A percentile compares a stretch with the other conserved stretches of the same genome.
phyloP scores from a whole-genome alignment of 2,888 invertebrate genomes.

The Lasioglossum malachurum region DNA sequence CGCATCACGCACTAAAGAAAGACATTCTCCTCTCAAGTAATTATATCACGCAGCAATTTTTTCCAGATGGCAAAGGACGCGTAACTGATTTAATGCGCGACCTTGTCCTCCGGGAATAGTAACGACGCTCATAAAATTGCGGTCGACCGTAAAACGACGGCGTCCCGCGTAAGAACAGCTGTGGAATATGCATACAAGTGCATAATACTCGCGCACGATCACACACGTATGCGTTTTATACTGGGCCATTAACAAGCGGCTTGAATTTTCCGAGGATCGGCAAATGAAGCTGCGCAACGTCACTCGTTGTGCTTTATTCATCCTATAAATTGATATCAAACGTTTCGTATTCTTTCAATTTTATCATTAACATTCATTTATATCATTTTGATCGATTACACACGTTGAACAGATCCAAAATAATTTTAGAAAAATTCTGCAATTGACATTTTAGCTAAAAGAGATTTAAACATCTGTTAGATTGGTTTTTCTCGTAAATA shows the following conservation, averaged over 20 bases:
- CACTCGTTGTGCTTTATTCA: background rate
- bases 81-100: conserved; percentile 43
- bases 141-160: conserved; percentile 57
- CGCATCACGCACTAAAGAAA: background rate
- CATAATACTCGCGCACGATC: conserved; percentile 1
- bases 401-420: no score
- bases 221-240: background rate
- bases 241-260: background rate
- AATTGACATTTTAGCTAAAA: no score
- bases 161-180: conserved; percentile 30
- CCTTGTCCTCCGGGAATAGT: conserved; percentile 55
- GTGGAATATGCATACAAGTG: conserved; percentile 27
- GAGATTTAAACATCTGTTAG: no score
- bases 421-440: no score
- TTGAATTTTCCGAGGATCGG: conserved; percentile 4
- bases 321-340: background rate
- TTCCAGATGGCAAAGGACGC: conserved; percentile 30
- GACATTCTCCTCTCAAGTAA: conserved; percentile 14
- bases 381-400: background rate
- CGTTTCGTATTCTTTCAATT: background rate
- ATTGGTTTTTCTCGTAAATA: no score
- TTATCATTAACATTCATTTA: background rate
- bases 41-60: conserved; percentile 20
- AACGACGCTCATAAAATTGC: conserved; percentile 55
- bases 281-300: background rate